Evolutionary conservation across 2,888 invertebrate genomes (phyloP), one percentile per base, ranked within the genome.

Genomic region (Pachymerium ferrugineum): DNA sequence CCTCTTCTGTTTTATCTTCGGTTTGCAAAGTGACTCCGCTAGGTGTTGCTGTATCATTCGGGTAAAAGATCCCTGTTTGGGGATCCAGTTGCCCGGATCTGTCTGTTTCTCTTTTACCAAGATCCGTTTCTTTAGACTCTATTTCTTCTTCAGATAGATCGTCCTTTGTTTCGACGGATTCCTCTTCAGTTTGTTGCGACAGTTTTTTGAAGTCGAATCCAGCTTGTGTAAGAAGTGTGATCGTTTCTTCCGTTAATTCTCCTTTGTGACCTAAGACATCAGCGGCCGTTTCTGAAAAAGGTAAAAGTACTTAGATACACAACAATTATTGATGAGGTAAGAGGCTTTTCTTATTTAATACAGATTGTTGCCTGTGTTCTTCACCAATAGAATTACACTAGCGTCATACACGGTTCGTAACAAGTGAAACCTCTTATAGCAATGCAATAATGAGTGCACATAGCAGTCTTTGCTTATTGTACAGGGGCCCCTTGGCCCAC

Each of bases 11-110:
- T 1, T 14, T 29, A 5, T 30, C 33, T 69, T 31, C 47, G 14
- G 54, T n/a, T 19, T 35, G 72, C 3, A n/a, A 12, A 0, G 25
- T 19, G 8, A 28, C 8, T 12, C 10, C n/a, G 14, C 29, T 25
- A 5, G 42, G 10, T 10, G 35, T 38, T 30, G 19, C 35, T n/a
- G 72, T 22, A 35, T 54, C 25, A n/a, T n/a, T n/a, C 1, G 74
- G 74, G 30, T 73, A 74, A 74, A 76, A 76, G 22, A 74, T 70
- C n/a, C 76, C 76, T 12, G 76, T 76, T 47, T 73, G 69, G n/a
- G 76, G 76, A 74, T 76, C 76, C 25, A 76, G 71, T 47, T 75
- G 74, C 19, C 73, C 74, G 14, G 14, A 6, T 28, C 25, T 25
- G 16, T 28, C 68, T 8, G 31, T 19, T 0, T 10, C 69, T 14